A percentile compares a stretch with the other conserved stretches of the same genome.
Evolutionary conservation across 2,888 invertebrate genomes (phyloP).

Genomic region (Spodoptera picta): DNA sequence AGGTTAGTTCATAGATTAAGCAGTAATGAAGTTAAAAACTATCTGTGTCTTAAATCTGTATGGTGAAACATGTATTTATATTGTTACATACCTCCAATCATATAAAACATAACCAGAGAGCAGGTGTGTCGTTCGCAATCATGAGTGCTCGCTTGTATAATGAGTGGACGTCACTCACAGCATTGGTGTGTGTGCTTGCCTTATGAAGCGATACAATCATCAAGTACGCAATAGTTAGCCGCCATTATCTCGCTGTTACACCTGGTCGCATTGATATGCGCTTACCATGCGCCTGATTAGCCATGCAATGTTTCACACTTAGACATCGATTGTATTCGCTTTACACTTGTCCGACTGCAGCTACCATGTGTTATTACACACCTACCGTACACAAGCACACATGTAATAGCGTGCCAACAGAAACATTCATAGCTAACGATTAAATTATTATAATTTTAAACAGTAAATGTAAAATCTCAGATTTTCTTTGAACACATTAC

Average conservation of each 20-base stretch:
- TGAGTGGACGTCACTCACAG: constrained; percentile 19
- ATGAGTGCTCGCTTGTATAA: constrained; percentile 1
- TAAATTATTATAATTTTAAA: constrained; percentile 2
- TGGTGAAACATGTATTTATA: too few species aligned
- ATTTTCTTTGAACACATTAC: constrained; percentile 2
- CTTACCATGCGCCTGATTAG: constrained; percentile 74
- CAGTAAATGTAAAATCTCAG: constrained; percentile 9
- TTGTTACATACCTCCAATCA: too few species aligned
- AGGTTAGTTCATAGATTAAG: too few species aligned
- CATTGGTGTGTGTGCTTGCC: constrained; percentile 37
- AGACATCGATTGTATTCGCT: constrained; percentile 66
- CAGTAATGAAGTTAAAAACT: too few species aligned
- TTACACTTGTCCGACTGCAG: constrained; percentile 64
- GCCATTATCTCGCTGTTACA: constrained; percentile 75
- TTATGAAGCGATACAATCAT: constrained; percentile 62
- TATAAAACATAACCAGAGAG: too few species aligned
- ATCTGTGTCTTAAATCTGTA: too few species aligned
- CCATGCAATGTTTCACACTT: constrained; percentile 69
- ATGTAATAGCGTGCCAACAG: constrained; percentile 10
- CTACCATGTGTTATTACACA: constrained; percentile 48
- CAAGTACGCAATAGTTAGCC: constrained; percentile 55
- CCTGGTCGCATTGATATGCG: constrained; percentile 79
- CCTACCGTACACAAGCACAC: constrained; percentile 18
- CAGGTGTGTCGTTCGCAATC: constrained; percentile 9
- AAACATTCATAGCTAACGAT: constrained; percentile 22